These are phyloP conservation scores for Trichogramma dendrolimi DNA, from an alignment of 2,888 invertebrate genomes.

Conservation along the genomic window DNA sequence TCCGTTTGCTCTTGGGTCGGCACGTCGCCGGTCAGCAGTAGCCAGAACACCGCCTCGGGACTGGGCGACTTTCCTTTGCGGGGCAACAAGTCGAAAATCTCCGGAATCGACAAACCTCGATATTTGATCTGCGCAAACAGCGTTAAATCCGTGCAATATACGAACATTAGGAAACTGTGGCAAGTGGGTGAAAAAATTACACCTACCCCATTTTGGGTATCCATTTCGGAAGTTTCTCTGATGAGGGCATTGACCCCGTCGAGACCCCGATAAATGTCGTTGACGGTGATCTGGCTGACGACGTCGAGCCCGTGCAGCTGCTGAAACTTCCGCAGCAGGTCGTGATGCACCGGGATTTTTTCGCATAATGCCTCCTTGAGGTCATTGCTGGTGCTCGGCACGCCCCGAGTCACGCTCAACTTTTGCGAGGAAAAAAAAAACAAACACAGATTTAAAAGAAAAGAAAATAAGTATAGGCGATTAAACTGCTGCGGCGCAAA, in stretches of 20 bases:
- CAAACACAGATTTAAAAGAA: too few relatives aligned
- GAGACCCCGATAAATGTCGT: conserved; percentile 42
- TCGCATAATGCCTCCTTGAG: conserved; percentile 44
- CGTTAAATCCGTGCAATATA: neutral
- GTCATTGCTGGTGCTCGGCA: conserved; percentile 39
- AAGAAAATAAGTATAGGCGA: too few relatives aligned
- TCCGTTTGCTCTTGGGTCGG: conserved; percentile 43
- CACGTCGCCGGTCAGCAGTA: conserved; percentile 44
- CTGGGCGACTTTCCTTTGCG: conserved; percentile 41
- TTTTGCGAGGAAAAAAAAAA: conserved; percentile 2
- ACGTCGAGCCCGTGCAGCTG: conserved; percentile 36
- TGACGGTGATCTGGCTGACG: conserved; percentile 40
- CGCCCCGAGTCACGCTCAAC: conserved; percentile 37
- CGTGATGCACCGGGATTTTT: conserved; percentile 44
- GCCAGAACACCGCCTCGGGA: conserved; percentile 45
- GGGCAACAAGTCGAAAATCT: conserved; percentile 40
- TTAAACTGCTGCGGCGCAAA: too few relatives aligned
- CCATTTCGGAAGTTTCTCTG: conserved; percentile 40
- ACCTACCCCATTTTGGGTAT: conserved; percentile 38
- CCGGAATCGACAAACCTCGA: conserved; percentile 44
- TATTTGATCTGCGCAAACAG: conserved; percentile 35
- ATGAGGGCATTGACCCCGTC: conserved; percentile 37
- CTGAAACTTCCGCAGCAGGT: conserved; percentile 40
- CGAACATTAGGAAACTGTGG: neutral
- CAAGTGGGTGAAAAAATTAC: neutral